Evolutionary conservation across 2,797 vertebrate genomes (phyloP), one percentile per base, ranked within the genome.

Genomic region (Mus caroli): DNA sequence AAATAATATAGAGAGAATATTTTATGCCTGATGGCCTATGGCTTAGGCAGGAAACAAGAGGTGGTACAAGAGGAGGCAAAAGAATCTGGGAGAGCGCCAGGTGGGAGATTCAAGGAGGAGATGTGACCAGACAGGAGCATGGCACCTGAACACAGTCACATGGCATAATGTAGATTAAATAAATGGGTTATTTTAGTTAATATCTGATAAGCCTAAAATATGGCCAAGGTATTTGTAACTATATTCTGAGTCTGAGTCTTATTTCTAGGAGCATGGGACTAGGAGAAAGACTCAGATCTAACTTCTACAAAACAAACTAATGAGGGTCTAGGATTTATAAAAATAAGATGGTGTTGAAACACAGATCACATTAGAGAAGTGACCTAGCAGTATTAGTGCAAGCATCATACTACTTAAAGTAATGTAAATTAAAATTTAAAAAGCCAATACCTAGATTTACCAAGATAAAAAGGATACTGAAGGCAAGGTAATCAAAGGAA

Each of bases 381-480:
- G 37, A 88, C 54, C 10, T 80, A 90, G 69, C 69, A 73, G 15
- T 58, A 71, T 88, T 79, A 83, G 17, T 78, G 60, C 43, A 64
- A 90, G 4, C 87, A 75, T 14, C 43, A 54, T 82, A 75, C 88
- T 69, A 71, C 54, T 93, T 95, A 85, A 77, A 85, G 40, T 95
- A 88, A 78, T 95, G 52, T 7, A 91, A 80, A 90, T 43, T 91
- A 69, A 89, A 95, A 93, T 73, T 31, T 85, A 94, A 85, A 62
- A 77, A 84, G 64, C 88, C 28, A 83, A 58, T 80, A 60, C 76
- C 43, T 37, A 91, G 46, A 86, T 37, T 77, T 86, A 31, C n/a
- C 85, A 92, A 94, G 46, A 96, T 79, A 95, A 22, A 93, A 62
- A 77, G 4, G 34, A 88, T 46, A 77, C 19, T 10, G 64, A 31